A percentile compares a stretch with the other conserved stretches of the same genome.
phyloP scores from a whole-genome alignment of 1,140 invertebrate genomes.

The Drosophila busckii region DNA sequence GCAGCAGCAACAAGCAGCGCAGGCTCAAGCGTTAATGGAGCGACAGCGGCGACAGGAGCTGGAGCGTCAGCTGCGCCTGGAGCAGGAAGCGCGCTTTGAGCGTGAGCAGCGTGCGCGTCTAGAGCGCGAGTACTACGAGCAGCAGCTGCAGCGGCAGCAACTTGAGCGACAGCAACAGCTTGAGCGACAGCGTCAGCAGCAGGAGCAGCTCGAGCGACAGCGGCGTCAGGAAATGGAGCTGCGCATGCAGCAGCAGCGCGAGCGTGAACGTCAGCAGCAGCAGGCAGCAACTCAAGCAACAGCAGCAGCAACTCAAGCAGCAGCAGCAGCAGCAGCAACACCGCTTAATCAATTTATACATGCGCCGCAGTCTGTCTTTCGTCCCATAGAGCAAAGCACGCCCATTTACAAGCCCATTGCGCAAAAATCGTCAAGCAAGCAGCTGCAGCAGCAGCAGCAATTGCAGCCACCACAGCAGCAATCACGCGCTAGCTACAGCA shows the following conservation, averaged over 20 bases:
- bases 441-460: conserved; percentile 10
- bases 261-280: conserved; percentile 33
- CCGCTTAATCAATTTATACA: conserved; percentile 86
- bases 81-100: conserved; percentile 58
- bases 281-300: conserved; percentile 2
- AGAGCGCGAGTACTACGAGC: conserved; percentile 60
- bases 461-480: conserved; percentile 35
- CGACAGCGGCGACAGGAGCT: conserved; percentile 60
- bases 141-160: conserved; percentile 52
- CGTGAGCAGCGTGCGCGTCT: conserved; percentile 52
- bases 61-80: conserved; percentile 47
- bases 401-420: conserved; percentile 67
- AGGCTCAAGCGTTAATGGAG: conserved; percentile 38
- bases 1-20: conserved; percentile 53
- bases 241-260: conserved; percentile 47
- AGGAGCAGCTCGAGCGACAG: conserved; percentile 51
- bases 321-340: conserved; percentile 27
- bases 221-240: conserved; percentile 52
- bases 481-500: conserved; percentile 39
- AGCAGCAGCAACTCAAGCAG: conserved; percentile 47
- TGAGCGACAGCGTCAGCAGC: conserved; percentile 34
- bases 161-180: conserved; percentile 46
- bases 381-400: conserved; percentile 79
- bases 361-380: conserved; percentile 85
- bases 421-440: conserved; percentile 44